A percentile compares a stretch with the other conserved stretches of the same genome.
Evolutionary conservation across 2,888 invertebrate species (phyloP).

Genomic region (Nomada goodeniana): DNA sequence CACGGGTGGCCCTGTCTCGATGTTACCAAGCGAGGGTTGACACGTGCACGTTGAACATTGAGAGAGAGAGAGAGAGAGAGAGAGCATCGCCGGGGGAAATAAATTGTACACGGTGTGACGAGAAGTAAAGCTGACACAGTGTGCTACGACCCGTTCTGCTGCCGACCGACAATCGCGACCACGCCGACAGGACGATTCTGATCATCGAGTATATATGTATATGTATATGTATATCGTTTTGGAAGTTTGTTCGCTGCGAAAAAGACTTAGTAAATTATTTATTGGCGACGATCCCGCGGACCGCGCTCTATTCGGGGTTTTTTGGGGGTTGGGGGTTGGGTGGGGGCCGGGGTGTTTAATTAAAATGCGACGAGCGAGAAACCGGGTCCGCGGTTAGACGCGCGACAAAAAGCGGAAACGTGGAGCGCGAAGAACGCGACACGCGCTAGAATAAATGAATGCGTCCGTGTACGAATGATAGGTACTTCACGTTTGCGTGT

Average conservation of each 20-base stretch:
- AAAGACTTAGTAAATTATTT: constrained; percentile 83
- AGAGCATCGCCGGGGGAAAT: not conserved
- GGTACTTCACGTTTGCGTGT: constrained; percentile 4
- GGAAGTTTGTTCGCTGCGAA: constrained; percentile 78
- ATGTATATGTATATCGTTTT: constrained; percentile 40
- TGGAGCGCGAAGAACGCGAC: constrained; percentile 1
- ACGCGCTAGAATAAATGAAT: constrained; percentile 45
- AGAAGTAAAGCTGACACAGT: not conserved
- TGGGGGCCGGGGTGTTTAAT: not conserved
- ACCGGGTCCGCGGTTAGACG: constrained; percentile 34
- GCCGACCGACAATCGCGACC: constrained; percentile 18
- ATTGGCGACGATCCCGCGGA: constrained; percentile 78
- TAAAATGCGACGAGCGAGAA: constrained; percentile 41
- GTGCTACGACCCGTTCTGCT: constrained; percentile 9
- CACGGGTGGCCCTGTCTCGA: not conserved
- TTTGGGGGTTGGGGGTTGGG: not conserved
- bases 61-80: not conserved
- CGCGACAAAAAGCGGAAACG: constrained; percentile 21
- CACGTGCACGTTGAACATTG: not conserved
- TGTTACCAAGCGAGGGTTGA: not conserved
- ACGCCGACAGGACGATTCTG: constrained; percentile 38
- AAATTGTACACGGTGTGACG: not conserved
- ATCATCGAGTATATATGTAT: constrained; percentile 38
- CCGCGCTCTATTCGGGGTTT: constrained; percentile 61
- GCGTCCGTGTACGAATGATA: constrained; percentile 17